Conservation (phyloP, 1,140 invertebrate species). For the Apis laboriosa region DNA sequence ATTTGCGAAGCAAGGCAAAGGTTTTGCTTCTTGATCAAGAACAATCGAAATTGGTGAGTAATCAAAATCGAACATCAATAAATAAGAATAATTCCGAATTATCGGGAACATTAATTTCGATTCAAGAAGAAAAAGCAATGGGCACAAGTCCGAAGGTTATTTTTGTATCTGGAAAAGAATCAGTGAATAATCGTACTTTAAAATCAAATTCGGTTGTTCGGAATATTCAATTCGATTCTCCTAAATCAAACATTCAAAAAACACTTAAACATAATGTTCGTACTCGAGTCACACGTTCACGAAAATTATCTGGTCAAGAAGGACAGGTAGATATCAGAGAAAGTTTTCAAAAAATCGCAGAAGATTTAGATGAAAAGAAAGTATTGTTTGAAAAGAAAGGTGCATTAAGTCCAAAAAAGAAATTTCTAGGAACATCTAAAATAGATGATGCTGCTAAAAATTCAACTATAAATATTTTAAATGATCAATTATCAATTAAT, state of each 20-base stretch:
- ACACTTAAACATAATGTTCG: constrained; percentile 47
- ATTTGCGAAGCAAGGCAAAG: constrained; percentile 82
- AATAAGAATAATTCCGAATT: constrained; percentile 6
- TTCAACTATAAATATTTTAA: neutral
- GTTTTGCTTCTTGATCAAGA: constrained; percentile 83
- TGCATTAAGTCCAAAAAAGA: constrained; percentile 74
- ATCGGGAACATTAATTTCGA: neutral
- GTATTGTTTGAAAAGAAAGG: constrained; percentile 77
- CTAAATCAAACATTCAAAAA: constrained; percentile 56
- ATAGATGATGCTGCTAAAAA: constrained; percentile 17
- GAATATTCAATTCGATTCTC: constrained; percentile 74
- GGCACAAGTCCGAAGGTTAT: constrained; percentile 33
- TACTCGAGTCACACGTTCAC: constrained; percentile 42
- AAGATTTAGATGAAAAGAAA: constrained; percentile 64
- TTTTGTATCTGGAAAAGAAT: constrained; percentile 10
- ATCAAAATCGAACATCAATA: constrained; percentile 12
- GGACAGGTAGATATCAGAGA: constrained; percentile 75
- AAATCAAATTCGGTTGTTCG: constrained; percentile 67
- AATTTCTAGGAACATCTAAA: constrained; percentile 61
- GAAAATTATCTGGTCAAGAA: constrained; percentile 61
- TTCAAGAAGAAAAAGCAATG: constrained; percentile 40
- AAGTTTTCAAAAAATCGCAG: constrained; percentile 72
- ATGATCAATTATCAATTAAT: constrained; percentile 43
- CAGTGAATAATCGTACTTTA: neutral
- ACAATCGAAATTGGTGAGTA: constrained; percentile 16